Conservation (phyloP, 2,113 vertebrate genomes). For the Myrmecophaga tridactyla region DNA sequence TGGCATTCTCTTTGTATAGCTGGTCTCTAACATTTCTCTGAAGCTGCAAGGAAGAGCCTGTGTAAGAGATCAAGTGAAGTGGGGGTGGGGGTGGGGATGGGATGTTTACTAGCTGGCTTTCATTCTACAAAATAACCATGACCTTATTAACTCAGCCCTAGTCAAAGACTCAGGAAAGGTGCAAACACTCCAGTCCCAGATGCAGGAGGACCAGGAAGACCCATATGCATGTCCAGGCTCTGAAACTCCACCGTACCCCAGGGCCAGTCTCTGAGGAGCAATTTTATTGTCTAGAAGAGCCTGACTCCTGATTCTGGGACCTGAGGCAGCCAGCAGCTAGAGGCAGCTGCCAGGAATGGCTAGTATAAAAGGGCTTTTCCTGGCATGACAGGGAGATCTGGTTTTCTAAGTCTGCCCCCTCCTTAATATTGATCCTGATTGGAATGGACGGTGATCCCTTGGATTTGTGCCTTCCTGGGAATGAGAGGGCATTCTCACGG, state of each 20-base stretch:
- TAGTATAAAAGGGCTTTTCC: background rate
- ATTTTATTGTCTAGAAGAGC: background rate
- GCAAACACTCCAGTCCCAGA: background rate
- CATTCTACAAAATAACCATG: background rate
- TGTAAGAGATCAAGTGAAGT: slow-evolving; percentile 17
- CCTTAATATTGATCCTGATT: background rate
- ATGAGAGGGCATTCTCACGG: background rate
- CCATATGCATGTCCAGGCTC: background rate
- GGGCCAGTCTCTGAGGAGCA: background rate
- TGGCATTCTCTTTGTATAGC: background rate
- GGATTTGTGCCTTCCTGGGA: background rate
- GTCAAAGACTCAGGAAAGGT: slow-evolving; percentile 6
- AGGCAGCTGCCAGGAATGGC: background rate
- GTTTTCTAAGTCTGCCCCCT: background rate
- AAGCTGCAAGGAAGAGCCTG: slow-evolving; percentile 21
- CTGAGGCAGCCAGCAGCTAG: background rate
- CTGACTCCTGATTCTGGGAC: background rate
- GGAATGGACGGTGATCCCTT: background rate
- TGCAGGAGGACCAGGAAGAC: background rate
- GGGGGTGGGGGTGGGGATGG: too few relatives aligned
- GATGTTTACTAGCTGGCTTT: slow-evolving; percentile 37
- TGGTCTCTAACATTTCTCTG: background rate
- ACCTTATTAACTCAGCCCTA: background rate
- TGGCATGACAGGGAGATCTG: background rate
- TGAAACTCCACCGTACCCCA: background rate